Percentiles rank a stretch among this genome's conserved stretches.
Conservation (phyloP, 2,888 invertebrate species). For the Geophilus truncorum region DNA sequence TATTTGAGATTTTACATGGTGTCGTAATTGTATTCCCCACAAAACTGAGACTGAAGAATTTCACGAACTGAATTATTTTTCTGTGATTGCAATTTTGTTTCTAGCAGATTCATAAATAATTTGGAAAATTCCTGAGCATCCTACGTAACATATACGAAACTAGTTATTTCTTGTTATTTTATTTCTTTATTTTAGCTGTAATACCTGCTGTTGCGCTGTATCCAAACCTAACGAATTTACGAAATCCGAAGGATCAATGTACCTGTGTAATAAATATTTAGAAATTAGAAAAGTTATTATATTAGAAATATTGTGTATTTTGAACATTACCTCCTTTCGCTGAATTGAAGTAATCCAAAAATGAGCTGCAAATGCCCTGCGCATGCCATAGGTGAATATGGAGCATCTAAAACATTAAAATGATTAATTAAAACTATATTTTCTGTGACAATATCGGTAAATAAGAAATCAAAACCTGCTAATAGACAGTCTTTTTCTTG, state of each 20-base stretch:
- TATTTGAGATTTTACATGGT: slow-evolving; percentile 46
- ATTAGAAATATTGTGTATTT: background rate
- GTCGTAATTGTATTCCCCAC: slow-evolving; percentile 53
- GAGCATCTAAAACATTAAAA: background rate
- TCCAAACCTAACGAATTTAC: slow-evolving; percentile 57
- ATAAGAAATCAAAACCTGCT: background rate
- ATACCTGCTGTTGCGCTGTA: slow-evolving; percentile 55
- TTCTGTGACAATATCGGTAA: no score
- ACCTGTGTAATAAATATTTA: slow-evolving; percentile 40
- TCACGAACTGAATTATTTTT: slow-evolving; percentile 44
- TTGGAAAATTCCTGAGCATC: slow-evolving; percentile 64
- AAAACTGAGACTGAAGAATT: slow-evolving; percentile 51
- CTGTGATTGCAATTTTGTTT: slow-evolving; percentile 52
- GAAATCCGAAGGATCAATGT: slow-evolving; percentile 57
- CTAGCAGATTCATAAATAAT: slow-evolving; percentile 57
- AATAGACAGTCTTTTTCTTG: background rate
- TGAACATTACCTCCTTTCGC: slow-evolving; percentile 49
- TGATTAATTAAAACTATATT: background rate
- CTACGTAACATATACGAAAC: slow-evolving; percentile 39
- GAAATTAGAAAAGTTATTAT: background rate
- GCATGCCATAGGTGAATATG: slow-evolving; percentile 50
- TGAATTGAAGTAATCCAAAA: slow-evolving; percentile 58
- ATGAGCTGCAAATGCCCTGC: slow-evolving; percentile 58
- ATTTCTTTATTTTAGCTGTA: background rate
- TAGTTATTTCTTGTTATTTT: background rate